A percentile compares a stretch with the other conserved stretches of the same genome.
Evolutionary conservation across 2,797 vertebrate genomes (phyloP).

Genomic region (Peromyscus aztecus): DNA sequence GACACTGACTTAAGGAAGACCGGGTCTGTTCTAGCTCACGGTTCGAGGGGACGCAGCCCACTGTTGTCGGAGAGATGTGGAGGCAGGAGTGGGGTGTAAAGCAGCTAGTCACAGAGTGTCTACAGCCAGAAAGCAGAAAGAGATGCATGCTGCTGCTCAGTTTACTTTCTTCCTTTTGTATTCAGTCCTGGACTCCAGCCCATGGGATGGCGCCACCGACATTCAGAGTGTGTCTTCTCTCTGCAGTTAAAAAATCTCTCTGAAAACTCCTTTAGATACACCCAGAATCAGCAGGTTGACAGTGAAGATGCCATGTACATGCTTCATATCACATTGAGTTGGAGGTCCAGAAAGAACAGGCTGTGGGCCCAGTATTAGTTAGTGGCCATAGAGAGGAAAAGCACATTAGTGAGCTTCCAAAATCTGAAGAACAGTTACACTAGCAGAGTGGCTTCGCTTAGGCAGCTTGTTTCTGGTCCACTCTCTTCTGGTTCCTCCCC

Average conservation of each 20-base stretch:
- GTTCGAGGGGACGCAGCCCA: neutral
- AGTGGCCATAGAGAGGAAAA: neutral
- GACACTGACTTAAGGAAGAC: neutral
- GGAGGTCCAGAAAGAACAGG: neutral
- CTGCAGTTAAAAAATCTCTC: neutral
- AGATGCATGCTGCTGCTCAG: neutral
- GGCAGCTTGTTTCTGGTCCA: neutral
- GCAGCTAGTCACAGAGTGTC: neutral
- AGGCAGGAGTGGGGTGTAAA: neutral
- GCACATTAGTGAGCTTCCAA: neutral
- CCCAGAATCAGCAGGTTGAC: neutral
- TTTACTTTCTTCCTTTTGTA: neutral
- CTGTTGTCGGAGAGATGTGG: too few species aligned
- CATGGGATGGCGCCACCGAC: too few species aligned
- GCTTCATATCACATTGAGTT: too few species aligned
- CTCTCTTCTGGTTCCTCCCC: neutral
- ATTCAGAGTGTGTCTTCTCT: neutral
- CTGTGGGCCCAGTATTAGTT: too few species aligned
- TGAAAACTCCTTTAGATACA: neutral
- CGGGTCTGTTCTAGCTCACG: neutral
- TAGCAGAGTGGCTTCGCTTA: rapidly evolving
- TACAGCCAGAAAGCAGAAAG: neutral
- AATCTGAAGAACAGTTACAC: neutral
- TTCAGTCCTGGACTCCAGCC: neutral
- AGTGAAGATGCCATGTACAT: neutral